Conservation (phyloP, 2,797 vertebrate species). For the Bovichtus diacanthus region DNA sequence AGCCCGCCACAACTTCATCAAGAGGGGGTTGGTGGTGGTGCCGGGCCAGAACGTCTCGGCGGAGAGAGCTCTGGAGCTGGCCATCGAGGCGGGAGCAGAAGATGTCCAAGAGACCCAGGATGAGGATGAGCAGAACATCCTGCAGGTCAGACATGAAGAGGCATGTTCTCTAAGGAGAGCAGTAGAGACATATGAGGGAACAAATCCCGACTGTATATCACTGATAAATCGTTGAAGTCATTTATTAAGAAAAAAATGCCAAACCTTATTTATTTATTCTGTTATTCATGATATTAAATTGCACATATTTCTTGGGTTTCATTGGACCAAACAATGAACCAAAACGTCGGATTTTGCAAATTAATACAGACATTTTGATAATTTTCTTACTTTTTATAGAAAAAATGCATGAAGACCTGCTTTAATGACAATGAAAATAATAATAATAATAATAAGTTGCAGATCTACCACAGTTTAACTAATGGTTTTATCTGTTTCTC, state of each 20-base stretch:
- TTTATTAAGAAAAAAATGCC: neutral
- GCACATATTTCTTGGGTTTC: neutral
- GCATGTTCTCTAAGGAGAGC: neutral
- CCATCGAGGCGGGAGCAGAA: constrained; percentile 91
- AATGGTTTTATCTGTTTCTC: constrained; percentile 12
- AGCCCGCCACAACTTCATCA: constrained; percentile 84
- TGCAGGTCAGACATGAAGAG: constrained; percentile 81
- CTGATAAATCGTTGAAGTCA: neutral
- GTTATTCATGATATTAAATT: neutral
- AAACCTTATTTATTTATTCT: neutral
- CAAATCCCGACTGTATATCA: neutral
- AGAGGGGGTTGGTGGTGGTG: constrained; percentile 87
- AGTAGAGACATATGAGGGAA: neutral
- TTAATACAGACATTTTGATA: neutral
- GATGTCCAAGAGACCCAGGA: constrained; percentile 89
- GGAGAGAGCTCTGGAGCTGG: constrained; percentile 90
- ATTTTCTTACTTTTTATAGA: neutral
- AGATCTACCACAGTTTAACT: neutral
- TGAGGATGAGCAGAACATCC: constrained; percentile 86
- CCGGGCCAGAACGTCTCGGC: constrained; percentile 75
- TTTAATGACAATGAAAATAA: neutral
- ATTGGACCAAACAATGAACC: neutral
- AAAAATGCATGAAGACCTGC: neutral
- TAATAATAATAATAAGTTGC: neutral
- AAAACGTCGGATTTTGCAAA: neutral